Conservation (phyloP, 2,888 invertebrate species). For the Labia minor region DNA sequence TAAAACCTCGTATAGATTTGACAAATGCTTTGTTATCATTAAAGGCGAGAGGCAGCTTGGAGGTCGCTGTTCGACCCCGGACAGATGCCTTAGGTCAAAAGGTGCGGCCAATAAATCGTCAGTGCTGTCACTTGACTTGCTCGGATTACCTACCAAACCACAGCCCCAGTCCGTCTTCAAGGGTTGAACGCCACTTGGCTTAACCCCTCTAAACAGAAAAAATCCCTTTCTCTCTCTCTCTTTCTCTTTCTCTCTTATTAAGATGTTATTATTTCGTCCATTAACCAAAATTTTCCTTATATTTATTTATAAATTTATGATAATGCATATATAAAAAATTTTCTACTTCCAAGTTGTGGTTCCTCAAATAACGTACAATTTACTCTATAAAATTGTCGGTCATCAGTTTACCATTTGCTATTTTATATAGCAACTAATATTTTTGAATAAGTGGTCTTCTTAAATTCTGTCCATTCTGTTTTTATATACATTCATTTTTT, state of each 20-base stretch:
- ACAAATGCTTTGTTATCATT: slow-evolving; percentile 8
- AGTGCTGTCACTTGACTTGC: background rate
- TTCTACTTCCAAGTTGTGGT: background rate
- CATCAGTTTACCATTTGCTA: background rate
- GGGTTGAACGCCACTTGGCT: background rate
- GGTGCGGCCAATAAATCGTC: slow-evolving; percentile 4
- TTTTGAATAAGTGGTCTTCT: no score
- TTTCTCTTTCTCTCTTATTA: no score
- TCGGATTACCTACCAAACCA: background rate
- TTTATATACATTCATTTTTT: no score
- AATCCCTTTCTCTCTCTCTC: background rate
- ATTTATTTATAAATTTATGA: no score
- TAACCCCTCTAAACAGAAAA: background rate
- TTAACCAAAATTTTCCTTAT: no score
- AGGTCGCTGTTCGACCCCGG: background rate
- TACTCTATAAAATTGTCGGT: background rate
- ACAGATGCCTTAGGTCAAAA: slow-evolving; percentile 4
- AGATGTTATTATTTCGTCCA: no score
- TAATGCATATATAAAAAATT: no score
- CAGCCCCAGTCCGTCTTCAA: background rate
- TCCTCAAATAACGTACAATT: background rate
- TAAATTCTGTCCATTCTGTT: no score
- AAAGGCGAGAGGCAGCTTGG: background rate
- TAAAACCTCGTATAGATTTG: background rate
- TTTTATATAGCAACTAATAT: background rate